Conservation (phyloP, 1,140 invertebrate genomes). For the Cyclargus thomasi region DNA sequence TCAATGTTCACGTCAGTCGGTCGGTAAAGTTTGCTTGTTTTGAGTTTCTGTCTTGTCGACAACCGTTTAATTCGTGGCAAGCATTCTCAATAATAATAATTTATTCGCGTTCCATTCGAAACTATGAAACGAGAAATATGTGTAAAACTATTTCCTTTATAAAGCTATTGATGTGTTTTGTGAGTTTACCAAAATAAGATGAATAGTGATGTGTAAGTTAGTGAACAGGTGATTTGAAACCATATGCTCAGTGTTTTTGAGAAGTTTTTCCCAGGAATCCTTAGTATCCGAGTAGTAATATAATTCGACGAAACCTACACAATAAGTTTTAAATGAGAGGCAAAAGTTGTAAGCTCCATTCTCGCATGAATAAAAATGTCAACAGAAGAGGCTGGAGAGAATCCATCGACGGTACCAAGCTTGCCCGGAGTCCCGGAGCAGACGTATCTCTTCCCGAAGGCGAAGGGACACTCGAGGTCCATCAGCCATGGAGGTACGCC, state of each 20-base stretch:
- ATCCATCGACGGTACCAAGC: conserved; percentile 62
- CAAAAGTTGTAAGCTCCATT: conserved; percentile 41
- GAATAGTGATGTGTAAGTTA: conserved; percentile 54
- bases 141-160: conserved; percentile 25
- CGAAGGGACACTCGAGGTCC: conserved; percentile 82
- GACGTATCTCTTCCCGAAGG: conserved; percentile 76
- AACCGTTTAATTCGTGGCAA: conserved; percentile 48
- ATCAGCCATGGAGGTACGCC: conserved; percentile 86
- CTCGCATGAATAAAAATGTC: conserved; percentile 76
- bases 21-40: conserved; percentile 51
- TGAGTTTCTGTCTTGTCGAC: conserved; percentile 52
- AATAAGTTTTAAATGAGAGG: conserved; percentile 62
- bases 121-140: conserved; percentile 10
- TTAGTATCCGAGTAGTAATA: conserved; percentile 17
- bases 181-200: conserved; percentile 37
- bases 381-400: conserved; percentile 75
- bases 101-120: background rate
- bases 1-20: conserved; percentile 33
- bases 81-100: conserved; percentile 18
- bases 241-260: conserved; percentile 55
- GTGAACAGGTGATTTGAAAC: conserved; percentile 65
- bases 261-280: conserved; percentile 5
- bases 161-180: conserved; percentile 32
- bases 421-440: conserved; percentile 75
- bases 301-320: conserved; percentile 10